Conservation (phyloP, 2,113 vertebrate genomes). For the Diadophis punctatus region DNA sequence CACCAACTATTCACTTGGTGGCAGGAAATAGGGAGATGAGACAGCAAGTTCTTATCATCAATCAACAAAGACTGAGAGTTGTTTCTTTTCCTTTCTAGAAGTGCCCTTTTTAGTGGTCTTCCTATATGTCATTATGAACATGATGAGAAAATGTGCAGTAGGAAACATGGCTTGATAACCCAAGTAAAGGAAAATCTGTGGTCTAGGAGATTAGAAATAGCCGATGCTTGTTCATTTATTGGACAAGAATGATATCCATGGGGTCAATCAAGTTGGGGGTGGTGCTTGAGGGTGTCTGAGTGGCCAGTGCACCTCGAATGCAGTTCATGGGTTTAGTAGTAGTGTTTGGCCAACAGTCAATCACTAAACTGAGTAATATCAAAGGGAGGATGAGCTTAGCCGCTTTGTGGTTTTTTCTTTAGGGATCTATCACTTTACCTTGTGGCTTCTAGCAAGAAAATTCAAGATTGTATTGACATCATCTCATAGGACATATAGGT, state of each 20-base stretch:
- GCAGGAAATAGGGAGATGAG: not conserved
- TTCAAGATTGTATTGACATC: not conserved
- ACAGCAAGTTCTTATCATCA: not conserved
- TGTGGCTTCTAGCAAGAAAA: not conserved
- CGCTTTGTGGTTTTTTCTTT: not conserved
- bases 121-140: not conserved
- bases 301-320: not conserved
- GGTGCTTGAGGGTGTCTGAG: not conserved
- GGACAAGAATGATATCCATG: not conserved
- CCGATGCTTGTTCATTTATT: not conserved
- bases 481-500: not conserved
- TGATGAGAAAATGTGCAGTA: not conserved
- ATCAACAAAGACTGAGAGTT: not conserved
- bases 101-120: not conserved
- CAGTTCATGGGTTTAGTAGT: not conserved
- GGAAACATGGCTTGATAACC: not conserved
- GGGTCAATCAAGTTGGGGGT: not conserved
- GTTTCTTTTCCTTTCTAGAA: not conserved
- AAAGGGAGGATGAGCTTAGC: not conserved
- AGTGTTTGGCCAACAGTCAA: not conserved
- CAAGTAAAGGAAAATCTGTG: not conserved
- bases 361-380: not conserved
- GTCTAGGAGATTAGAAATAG: not conserved
- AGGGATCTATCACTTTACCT: not conserved
- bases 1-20: not conserved